Evolutionary conservation across 2,888 invertebrate genomes (phyloP).

Genomic region (Epiperipatus broadwayi): DNA sequence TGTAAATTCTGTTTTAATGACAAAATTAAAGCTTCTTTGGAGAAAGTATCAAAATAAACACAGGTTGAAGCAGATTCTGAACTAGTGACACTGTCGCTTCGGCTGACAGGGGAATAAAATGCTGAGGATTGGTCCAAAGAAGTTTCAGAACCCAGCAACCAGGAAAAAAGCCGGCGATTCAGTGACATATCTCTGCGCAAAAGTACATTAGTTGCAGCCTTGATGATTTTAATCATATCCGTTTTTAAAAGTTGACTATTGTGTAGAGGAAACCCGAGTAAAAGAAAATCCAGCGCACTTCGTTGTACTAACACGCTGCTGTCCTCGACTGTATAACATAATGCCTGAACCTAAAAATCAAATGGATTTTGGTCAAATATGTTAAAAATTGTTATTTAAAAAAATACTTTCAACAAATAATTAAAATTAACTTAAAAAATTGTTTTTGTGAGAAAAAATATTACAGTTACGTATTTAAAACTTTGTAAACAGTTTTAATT

Average conservation of each 20-base stretch:
- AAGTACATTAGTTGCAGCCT: conserved; percentile 47
- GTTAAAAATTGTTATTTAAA: conserved; percentile 5
- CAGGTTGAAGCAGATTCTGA: conserved; percentile 21
- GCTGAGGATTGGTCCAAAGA: conserved; percentile 1
- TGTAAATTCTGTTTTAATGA: conserved; percentile 21
- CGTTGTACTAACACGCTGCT: conserved; percentile 61
- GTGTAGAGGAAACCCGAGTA: conserved; percentile 64
- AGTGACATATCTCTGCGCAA: conserved; percentile 70
- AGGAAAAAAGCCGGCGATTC: conserved; percentile 61
- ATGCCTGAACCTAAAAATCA: conserved; percentile 42
- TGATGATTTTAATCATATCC: conserved; percentile 50
- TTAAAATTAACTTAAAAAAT: conserved; percentile 13
- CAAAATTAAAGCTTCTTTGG: conserved; percentile 39
- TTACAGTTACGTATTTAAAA: no score
- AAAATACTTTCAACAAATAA: conserved; percentile 13
- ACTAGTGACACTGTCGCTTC: conserved; percentile 16
- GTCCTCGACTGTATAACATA: conserved; percentile 61
- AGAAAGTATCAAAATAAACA: conserved; percentile 43
- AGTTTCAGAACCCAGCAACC: conserved; percentile 51
- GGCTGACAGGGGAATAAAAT: conserved; percentile 24
- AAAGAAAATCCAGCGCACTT: conserved; percentile 57
- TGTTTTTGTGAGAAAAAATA: no score
- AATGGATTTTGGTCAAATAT: no score
- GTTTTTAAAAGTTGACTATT: conserved; percentile 42
- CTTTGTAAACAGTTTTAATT: no score